phyloP scores from a whole-genome alignment of 2,113 vertebrate genomes.

The Tachysurus fulvidraco region DNA sequence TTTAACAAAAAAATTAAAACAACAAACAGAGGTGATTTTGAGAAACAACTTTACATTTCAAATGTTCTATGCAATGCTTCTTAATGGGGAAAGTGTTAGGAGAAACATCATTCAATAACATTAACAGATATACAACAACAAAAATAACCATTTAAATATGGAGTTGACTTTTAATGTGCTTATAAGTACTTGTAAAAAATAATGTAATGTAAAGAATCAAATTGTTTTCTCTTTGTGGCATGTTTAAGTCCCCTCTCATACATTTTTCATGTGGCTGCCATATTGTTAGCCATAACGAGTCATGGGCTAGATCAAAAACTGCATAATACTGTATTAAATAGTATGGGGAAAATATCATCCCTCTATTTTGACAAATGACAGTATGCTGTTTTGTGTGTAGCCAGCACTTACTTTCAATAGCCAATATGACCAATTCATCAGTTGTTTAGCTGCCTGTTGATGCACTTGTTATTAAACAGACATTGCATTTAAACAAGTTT shows the following conservation, averaged over 20 bases:
- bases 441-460: slow-evolving; percentile 67
- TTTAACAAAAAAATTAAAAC: slow-evolving; percentile 49
- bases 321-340: background rate
- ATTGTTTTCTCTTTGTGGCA: slow-evolving; percentile 73
- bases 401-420: slow-evolving; percentile 70
- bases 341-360: background rate
- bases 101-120: slow-evolving; percentile 60
- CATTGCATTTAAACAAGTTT: background rate
- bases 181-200: slow-evolving; percentile 59
- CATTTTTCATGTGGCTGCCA: slow-evolving; percentile 11
- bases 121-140: slow-evolving; percentile 54
- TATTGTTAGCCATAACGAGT: background rate
- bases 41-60: slow-evolving; percentile 78
- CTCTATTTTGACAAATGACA: slow-evolving; percentile 61
- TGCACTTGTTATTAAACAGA: slow-evolving; percentile 60
- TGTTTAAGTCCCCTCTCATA: slow-evolving; percentile 73
- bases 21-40: slow-evolving; percentile 55
- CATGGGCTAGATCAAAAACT: slow-evolving; percentile 1
- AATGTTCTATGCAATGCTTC: slow-evolving; percentile 98
- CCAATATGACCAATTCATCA: slow-evolving; percentile 12
- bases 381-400: slow-evolving; percentile 67
- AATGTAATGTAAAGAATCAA: slow-evolving; percentile 66
- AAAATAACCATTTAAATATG: slow-evolving; percentile 54
- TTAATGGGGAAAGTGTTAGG: slow-evolving; percentile 70
- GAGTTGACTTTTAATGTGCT: slow-evolving; percentile 69